A percentile compares a stretch with the other conserved stretches of the same genome.
Evolutionary conservation across 2,888 invertebrate genomes (phyloP).

Genomic region (Chelonus formosanus): DNA sequence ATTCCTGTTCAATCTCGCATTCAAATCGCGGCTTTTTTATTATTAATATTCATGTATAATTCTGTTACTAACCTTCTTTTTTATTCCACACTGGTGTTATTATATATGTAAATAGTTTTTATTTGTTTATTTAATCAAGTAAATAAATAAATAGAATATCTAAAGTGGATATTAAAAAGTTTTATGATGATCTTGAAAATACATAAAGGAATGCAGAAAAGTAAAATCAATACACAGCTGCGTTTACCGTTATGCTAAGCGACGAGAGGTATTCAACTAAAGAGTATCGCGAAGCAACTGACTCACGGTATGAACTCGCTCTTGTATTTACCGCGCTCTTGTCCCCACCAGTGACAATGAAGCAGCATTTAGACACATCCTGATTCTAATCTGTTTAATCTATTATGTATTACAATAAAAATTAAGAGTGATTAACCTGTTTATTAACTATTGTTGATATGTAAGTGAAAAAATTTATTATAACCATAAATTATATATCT

Average conservation of each 20-base stretch:
- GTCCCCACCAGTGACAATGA: conserved; percentile 36
- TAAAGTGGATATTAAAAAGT: not conserved
- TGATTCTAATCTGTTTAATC: not conserved
- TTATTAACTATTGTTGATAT: too few relatives aligned
- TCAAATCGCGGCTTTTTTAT: too few relatives aligned
- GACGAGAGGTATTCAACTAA: conserved; percentile 3
- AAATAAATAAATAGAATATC: too few relatives aligned
- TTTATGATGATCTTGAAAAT: not conserved
- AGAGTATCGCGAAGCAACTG: conserved; percentile 42
- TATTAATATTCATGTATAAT: too few relatives aligned
- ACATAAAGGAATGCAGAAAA: not conserved
- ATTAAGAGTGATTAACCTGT: too few relatives aligned
- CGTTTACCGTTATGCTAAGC: conserved; percentile 21
- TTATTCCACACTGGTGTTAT: too few relatives aligned
- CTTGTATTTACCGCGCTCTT: conserved; percentile 51
- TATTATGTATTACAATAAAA: too few relatives aligned
- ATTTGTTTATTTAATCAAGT: too few relatives aligned
- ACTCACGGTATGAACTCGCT: conserved; percentile 45
- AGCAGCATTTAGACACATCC: conserved; percentile 2
- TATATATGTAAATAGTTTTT: too few relatives aligned
- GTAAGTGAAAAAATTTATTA: not conserved
- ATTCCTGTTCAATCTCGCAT: too few relatives aligned
- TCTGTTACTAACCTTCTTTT: too few relatives aligned
- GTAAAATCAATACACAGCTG: conserved; percentile 6
- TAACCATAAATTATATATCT: too few relatives aligned